Evolutionary conservation across 2,888 invertebrate species (phyloP).

Genomic region (Rotaria socialis): DNA sequence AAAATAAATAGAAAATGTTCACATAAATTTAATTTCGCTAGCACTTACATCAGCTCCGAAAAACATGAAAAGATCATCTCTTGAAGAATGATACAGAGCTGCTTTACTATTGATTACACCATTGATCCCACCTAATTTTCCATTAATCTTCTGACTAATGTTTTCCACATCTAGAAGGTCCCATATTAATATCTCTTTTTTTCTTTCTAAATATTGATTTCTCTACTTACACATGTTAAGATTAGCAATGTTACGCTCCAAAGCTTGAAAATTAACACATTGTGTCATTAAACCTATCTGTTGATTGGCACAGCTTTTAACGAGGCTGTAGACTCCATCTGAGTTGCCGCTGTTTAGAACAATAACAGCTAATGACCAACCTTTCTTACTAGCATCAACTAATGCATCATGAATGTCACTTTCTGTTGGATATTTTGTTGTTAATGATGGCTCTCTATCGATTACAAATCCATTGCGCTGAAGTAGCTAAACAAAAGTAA

Average conservation of each 20-base stretch:
- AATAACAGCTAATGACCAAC: not conserved
- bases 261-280: not conserved
- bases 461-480: not conserved
- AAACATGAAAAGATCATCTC: not conserved
- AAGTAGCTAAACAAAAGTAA: not conserved
- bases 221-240: not conserved
- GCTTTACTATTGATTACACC: not conserved
- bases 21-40: not conserved
- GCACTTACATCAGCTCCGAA: slow-evolving; percentile 7
- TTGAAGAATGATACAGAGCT: not conserved
- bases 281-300: not conserved
- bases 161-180: no score
- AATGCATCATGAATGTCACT: not conserved
- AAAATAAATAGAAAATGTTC: no score
- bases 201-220: not conserved
- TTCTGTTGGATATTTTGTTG: not conserved
- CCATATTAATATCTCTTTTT: no score
- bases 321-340: not conserved
- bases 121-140: slow-evolving; percentile 32
- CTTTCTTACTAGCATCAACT: not conserved
- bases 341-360: not conserved
- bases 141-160: slow-evolving; percentile 10
- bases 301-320: not conserved
- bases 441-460: not conserved
- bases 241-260: not conserved